Evolutionary conservation across 2,888 invertebrate genomes (phyloP), one percentile per base, ranked within the genome.

Genomic region (Epinotia brunnichana): DNA sequence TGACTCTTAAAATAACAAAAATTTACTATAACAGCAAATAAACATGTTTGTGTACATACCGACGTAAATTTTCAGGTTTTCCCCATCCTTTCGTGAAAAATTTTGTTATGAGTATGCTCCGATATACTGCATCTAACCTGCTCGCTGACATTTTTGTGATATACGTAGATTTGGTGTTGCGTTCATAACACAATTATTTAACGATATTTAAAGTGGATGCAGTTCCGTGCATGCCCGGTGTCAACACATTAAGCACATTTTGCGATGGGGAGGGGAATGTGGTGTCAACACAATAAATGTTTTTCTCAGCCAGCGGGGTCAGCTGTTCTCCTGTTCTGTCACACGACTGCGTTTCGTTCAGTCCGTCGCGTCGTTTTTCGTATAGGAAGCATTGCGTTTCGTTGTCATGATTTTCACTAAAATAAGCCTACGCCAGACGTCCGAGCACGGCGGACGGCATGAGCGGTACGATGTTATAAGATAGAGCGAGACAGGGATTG

Each of bases 41-140:
- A 5, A 24, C 9, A 29, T 59, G 39, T 60, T 61, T 41, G 24
- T 24, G 41, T 24, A 73, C 80, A 85, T 82, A 97, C 98, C 96
- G 96, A 90, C 96, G 95, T 73, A 99, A 94, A 88, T 97, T 97
- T 82, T 98, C 97, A 29, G 99, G 98, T 85, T 97, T 96, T 7
- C 99, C 99, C 99, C 99, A 99, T 81, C 99, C 99, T 94, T 98
- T 97, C 1, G 97, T 97, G 85, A 99, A 99, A 88, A 99, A 98
- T 89, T 96, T 97, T 1, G 97, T 97, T 72, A 98, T 93, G 71
- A 99, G 94, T 84, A 99, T 94, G 85, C 96, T 96, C 78, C 98
- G 94, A 87, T 98, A 99, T 68, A 97, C 94, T 74, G 96, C 95
- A 87, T 97, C 97, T 81, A 97, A 90, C 82, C 92, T 94, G 81